phyloP scores from a whole-genome alignment of 2,797 vertebrate species.

The Helostoma temminkii region DNA sequence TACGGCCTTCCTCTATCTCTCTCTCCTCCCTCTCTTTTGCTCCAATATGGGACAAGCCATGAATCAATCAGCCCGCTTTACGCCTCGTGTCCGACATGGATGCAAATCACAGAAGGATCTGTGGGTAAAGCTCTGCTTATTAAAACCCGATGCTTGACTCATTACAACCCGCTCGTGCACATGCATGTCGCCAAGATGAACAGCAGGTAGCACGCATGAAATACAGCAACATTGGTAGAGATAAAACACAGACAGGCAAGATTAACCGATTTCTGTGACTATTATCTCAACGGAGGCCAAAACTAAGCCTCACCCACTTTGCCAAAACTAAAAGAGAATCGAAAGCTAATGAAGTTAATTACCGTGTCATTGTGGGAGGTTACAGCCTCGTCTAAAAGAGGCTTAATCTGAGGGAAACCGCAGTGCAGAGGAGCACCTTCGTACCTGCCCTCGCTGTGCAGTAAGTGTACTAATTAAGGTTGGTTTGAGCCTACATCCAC shows the following conservation, averaged over 20 bases:
- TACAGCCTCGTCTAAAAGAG: conserved; percentile 64
- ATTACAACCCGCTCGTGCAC: conserved; percentile 66
- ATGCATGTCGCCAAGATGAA: conserved; percentile 71
- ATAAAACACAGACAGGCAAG: conserved; percentile 63
- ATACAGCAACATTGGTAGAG: conserved; percentile 64
- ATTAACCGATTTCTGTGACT: conserved; percentile 69
- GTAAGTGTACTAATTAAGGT: conserved; percentile 78
- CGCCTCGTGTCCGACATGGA: conserved; percentile 80
- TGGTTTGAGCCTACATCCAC: conserved; percentile 74
- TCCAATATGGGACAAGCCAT: conserved; percentile 71
- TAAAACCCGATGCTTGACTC: conserved; percentile 77
- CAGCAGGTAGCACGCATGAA: conserved; percentile 68
- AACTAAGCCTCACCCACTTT: conserved; percentile 65
- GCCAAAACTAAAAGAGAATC: conserved; percentile 70
- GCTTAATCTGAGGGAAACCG: conserved; percentile 66
- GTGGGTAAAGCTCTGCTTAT: conserved; percentile 79
- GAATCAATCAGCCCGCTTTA: conserved; percentile 81
- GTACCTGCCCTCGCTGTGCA: conserved; percentile 72
- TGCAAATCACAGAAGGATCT: conserved; percentile 82
- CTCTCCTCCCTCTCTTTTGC: conserved; percentile 47
- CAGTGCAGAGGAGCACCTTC: conserved; percentile 63
- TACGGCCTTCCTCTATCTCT: conserved; percentile 72
- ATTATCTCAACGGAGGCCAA: conserved; percentile 66
- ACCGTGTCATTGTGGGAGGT: conserved; percentile 68
- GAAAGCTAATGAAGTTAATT: conserved; percentile 72